Base-by-base conservation (phyloP, 2,113 vertebrate species). In the Acanthochromis polyacanthus region DNA sequence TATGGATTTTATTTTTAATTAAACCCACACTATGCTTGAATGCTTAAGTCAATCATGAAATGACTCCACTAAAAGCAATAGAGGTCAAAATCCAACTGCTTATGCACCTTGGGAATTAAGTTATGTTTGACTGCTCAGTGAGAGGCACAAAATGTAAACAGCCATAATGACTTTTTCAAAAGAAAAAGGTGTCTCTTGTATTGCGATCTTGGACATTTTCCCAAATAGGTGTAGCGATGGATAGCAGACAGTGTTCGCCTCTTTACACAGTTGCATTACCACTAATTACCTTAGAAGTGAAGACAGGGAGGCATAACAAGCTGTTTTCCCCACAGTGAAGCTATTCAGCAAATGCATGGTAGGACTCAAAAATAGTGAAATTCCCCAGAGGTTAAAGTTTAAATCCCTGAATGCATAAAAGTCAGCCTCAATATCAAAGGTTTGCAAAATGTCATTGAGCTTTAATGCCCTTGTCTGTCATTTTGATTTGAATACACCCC, bases 391-490 rank as follows among this genome's bases (percentile, higher is more conserved):
- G 76, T 82, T 86, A 53, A 64, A 66, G 73, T 88, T 82, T 79
- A 84, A 90, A 89, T 81, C 79, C 62, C 82, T 36, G 78, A 86
- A 93, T 65, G 76, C 61, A 85, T 83, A 53, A 84, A 63, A 70
- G 20, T 52, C 70, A 60, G 28, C 71, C 43, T 71, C 71, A 83
- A 87, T 85, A 92, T 89, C 72, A 90, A 92, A 91, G 72, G 75
- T 92, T 93, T 63, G 58, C 74, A 80, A 93, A 94, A 95, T 93
- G 91, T 94, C 92, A 93, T 66, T 88, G 90, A 86, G 90, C 93
- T 94, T 94, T 89, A 85, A 85, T 87, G 85, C 91, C 63, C 78
- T 81, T 84, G 84, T 89, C 92, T 92, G 91, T 93, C 93, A 91
- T 91, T 92, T 89, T 82, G 83, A 91, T 94, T 90, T 92, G 78